phyloP scores from a whole-genome alignment of 1,140 invertebrate species.

The Meloidogyne hapla region DNA sequence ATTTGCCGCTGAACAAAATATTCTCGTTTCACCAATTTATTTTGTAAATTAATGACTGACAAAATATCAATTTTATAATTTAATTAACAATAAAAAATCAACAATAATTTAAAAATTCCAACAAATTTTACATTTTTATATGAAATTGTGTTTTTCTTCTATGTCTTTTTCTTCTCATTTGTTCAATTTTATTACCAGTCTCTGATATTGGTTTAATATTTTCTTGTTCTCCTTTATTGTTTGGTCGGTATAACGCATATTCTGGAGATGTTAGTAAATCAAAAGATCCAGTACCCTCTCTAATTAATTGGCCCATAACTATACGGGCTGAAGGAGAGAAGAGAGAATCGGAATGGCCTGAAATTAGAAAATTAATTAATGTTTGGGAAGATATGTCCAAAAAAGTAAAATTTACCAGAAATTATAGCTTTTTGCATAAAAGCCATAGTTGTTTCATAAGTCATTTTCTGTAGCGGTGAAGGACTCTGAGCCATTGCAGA shows the following conservation, averaged over 20 bases:
- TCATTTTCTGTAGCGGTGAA: conserved; percentile 95
- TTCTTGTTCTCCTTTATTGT: not conserved
- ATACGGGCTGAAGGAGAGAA: conserved; percentile 83
- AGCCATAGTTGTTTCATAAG: conserved; percentile 85
- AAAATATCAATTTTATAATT: not conserved
- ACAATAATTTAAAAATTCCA: not conserved
- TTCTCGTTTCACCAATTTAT: too few species aligned
- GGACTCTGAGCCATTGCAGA: conserved; percentile 81
- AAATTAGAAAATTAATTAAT: conserved; percentile 46
- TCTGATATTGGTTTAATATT: not conserved
- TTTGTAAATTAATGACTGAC: not conserved
- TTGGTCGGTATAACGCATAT: not conserved
- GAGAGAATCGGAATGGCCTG: conserved; percentile 75
- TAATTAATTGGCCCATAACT: conserved; percentile 79
- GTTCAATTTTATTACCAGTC: conserved; percentile 2
- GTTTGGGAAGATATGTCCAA: not conserved
- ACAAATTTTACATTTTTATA: not conserved
- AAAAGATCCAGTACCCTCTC: conserved; percentile 82
- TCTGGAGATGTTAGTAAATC: conserved; percentile 63
- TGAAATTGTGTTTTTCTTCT: conserved; percentile 3
- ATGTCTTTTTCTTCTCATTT: not conserved
- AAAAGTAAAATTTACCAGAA: conserved; percentile 63
- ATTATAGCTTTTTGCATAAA: conserved; percentile 82
- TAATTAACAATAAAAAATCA: not conserved
- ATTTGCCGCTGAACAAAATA: too few species aligned